Conservation (phyloP, 2,113 vertebrate genomes). For the Chrysemys picta region DNA sequence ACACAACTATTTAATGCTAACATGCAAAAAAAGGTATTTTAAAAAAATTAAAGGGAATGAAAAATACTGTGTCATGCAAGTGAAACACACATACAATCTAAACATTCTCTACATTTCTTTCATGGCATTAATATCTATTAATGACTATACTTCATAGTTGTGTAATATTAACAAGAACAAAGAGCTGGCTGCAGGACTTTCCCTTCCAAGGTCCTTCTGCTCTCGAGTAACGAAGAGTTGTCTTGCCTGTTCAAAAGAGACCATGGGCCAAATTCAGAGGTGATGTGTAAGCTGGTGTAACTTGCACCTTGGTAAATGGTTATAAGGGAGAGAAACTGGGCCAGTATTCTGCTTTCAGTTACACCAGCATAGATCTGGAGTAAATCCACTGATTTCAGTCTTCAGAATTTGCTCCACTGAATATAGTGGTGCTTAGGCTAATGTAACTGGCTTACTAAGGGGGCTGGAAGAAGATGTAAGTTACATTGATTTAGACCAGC, state of each 20-base stretch:
- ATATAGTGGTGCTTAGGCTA: background rate
- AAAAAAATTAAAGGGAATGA: background rate
- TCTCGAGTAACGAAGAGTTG: background rate
- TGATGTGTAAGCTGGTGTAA: accelerated
- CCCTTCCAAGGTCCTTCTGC: background rate
- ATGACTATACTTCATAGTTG: background rate
- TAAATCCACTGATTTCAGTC: background rate
- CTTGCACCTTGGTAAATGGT: accelerated
- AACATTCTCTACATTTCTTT: background rate
- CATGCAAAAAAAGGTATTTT: background rate
- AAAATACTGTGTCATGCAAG: background rate
- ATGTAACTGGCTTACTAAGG: background rate
- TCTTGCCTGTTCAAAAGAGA: background rate
- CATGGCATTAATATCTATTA: background rate
- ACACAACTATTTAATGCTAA: background rate
- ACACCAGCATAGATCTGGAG: background rate
- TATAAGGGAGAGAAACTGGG: background rate
- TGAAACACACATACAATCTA: background rate
- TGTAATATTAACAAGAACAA: background rate
- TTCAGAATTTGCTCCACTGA: background rate
- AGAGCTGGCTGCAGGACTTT: background rate
- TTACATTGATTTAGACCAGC: background rate
- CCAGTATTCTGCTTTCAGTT: background rate
- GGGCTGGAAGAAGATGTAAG: background rate
- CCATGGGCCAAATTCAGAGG: accelerated